Base-by-base conservation (phyloP, 2,797 vertebrate species). In the Rhinichthys osculus region DNA sequence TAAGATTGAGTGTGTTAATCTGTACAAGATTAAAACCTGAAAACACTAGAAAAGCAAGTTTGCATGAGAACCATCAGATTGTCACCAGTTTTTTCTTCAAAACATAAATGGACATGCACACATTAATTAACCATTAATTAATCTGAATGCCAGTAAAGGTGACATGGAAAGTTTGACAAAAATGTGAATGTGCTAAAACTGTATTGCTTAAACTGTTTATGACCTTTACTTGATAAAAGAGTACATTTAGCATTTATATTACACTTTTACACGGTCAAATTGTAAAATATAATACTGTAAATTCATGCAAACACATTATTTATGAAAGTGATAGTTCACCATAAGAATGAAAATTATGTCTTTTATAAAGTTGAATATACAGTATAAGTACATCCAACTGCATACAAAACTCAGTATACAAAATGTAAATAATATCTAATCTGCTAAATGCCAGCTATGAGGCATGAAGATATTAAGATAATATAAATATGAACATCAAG, bases 151-250 rank as follows among this genome's bases (percentile, higher is more conserved):
- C n/a, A 14, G 17, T 23, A n/a, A 42, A n/a, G 23, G 21, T 71
- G 7, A 44, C n/a, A 13, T 44, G 23, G 7, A 14, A 72, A 72
- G 7, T 14, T 27, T 5, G 7, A 42, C 38, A 42, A 71, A n/a
- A n/a, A 71, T 44, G 1, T 7, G 11, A 3, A 44, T 72, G 23
- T 72, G 70, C 19, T 11, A 40, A 4, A 23, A 70, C 38, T n/a
- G 23, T 40, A 27, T 27, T 27, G 27, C 19, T 23, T 70, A 4
- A 23, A 70, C 38, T n/a, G 23, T 40, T 42, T 62, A n/a, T 62
- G 5, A 42, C 69, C 38, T 70, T 40, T n/a, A 70, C 69, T 44
- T 72, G 59, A 64, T 64, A 64, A 30, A 64, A 64, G n/a, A 64
- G n/a, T 64, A 27, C 11, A 44, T 71, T 71, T 71, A 6, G 38